Base-by-base conservation (phyloP, 2,797 vertebrate genomes). In the Meriones psammophilus region DNA sequence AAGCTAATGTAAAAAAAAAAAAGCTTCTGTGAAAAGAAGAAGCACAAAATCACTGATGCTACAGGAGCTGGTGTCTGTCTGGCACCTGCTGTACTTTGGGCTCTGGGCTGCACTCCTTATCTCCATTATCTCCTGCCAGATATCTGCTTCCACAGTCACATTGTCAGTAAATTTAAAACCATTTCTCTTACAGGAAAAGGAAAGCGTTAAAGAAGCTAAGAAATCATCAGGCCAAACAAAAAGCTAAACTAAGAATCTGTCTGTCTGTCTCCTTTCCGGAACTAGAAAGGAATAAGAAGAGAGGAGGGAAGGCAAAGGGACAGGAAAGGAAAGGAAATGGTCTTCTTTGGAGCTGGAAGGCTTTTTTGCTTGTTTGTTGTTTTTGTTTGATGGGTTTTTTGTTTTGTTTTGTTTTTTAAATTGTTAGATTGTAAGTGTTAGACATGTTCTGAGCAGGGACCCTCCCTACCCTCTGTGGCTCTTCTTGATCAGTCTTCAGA, bases 171-270 rank as follows among this genome's bases (percentile, higher is more conserved):
- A 68, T 71, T 56, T 69, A 80, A 78, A 95, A 93, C 28, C 1
- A 28, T 5, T 95, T 94, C 71, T 36, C 92, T 88, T 9, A 79
- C 80, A 8, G 22, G 76, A 96, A 50, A 62, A 96, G 58, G 10
- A 90, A 89, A 92, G 5, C 3, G 89, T 26, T 9, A 84, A 94
- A 92, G 62, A 80, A 78, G 9, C 8, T 14, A 9, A 94, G 54
- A 26, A 95, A 93, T 90, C 15, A 76, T 5, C 33, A 91, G 26
- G 33, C 88, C 56, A 96, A 94, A 84, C 12, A 50, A 62, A 93
- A 89, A 95, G 36, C 46, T n/a, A 71, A 66, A 71, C 6, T 58
- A 74, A 89, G 83, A 77, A 86, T 39, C 68, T 83, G 33, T 5
- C 68, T 83, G 33, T 5, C 15, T 33, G 3, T 50, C 26, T 14